Conservation (phyloP, 2,113 vertebrate genomes). For the Vimba vimba region DNA sequence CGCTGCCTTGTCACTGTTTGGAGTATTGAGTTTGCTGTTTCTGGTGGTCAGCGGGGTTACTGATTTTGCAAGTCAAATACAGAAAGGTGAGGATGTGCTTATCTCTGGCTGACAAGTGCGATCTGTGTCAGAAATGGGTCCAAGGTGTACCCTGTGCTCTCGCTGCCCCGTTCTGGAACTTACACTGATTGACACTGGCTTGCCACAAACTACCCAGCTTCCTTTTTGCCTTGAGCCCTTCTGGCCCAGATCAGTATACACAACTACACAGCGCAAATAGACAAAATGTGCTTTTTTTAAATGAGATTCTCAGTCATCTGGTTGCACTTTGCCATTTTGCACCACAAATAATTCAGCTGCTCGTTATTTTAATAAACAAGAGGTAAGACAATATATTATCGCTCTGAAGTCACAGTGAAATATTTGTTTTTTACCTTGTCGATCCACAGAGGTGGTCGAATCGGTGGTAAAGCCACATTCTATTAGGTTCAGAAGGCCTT, state of each 20-base stretch:
- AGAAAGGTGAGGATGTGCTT: conserved; percentile 38
- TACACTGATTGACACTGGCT: conserved; percentile 57
- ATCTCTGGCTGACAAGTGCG: conserved; percentile 48
- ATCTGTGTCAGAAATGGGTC: conserved; percentile 51
- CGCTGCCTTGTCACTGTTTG: conserved; percentile 5
- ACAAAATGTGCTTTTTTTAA: conserved; percentile 12
- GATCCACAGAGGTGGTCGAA: conserved; percentile 14
- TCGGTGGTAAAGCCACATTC: conserved; percentile 48
- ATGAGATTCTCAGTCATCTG: background rate
- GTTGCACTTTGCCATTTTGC: background rate
- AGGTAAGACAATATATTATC: background rate
- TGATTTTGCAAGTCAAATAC: conserved; percentile 51
- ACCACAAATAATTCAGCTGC: background rate
- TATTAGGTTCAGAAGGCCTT: conserved; percentile 46
- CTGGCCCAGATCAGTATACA: conserved; percentile 31
- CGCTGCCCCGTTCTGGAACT: conserved; percentile 38
- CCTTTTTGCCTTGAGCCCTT: conserved; percentile 39
- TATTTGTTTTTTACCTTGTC: conserved; percentile 35
- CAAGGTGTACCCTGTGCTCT: conserved; percentile 47
- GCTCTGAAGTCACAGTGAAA: conserved; percentile 13
- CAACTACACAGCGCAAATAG: background rate
- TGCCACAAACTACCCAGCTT: conserved; percentile 47
- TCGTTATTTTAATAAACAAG: conserved; percentile 6
- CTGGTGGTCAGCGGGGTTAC: conserved; percentile 45
- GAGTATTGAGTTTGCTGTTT: conserved; percentile 6